Evolutionary conservation across 2,888 invertebrate species (phyloP), one percentile per base, ranked within the genome.

Genomic region (Phytoseiulus persimilis): DNA sequence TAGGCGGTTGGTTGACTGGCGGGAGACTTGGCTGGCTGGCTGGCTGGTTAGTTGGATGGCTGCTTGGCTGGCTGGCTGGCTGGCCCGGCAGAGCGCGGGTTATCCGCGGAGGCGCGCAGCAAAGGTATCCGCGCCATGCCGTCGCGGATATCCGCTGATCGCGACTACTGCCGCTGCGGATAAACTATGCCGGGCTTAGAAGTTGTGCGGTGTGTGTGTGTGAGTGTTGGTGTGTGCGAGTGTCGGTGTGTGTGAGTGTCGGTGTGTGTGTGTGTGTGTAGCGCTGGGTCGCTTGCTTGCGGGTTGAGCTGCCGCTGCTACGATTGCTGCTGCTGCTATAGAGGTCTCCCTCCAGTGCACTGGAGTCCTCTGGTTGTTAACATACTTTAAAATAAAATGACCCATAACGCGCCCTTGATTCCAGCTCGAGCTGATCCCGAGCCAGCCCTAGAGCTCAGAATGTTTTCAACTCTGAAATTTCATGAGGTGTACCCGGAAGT

Each of bases 251-350:
- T 65, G 65, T 65, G 65, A 23, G 65, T 65, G 23, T 65, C 1
- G 18, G 65, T 65, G 65, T 65, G 65, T 65, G 65, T 18, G 65
- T 65, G 65, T 65, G 65, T 65, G 65, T 65, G 65, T 65, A 65
- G 65, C 65, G 65, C 65, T 65, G 65, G 65, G 65, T 65, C 65
- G 65, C 65, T 65, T 65, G 65, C 65, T 65, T 65, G 65, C 65
- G 65, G 65, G 65, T 65, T 65, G 65, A 65, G 65, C 65, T 65
- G 65, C 65, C 65, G 65, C 65, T 65, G 65, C 65, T 28, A 65
- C 65, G 65, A 65, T 65, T 65, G 65, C 65, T 65, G 65, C 65
- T 65, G 65, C 65, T 28, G 65, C 65, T 65, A 65, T 65, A 65
- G 65, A 65, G 65, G 65, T 65, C 65, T 65, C 65, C 65, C 65